Conservation (phyloP, 2,888 invertebrate genomes). For the Tanypteryx hageni region DNA sequence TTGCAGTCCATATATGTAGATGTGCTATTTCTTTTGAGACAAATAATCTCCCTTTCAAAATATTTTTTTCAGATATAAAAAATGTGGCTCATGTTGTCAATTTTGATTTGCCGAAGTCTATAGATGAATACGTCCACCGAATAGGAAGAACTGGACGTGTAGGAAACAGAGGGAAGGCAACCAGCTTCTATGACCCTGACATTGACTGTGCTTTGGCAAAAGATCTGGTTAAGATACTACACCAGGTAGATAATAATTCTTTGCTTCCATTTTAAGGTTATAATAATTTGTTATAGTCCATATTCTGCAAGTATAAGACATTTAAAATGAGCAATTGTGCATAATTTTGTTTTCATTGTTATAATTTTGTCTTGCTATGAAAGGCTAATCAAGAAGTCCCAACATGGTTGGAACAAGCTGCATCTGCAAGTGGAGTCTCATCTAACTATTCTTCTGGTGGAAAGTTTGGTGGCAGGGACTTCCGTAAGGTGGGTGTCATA, state of each 20-base stretch:
- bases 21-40: too few relatives aligned
- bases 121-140: slow-evolving; percentile 77
- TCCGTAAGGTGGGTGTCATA: slow-evolving; percentile 78
- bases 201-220: slow-evolving; percentile 79
- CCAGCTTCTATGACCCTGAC: slow-evolving; percentile 80
- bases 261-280: neutral
- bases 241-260: slow-evolving; percentile 75
- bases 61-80: slow-evolving; percentile 83
- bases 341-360: neutral
- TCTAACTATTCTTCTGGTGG: slow-evolving; percentile 72
- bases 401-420: slow-evolving; percentile 81
- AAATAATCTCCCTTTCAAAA: too few relatives aligned
- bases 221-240: slow-evolving; percentile 84
- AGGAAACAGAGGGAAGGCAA: slow-evolving; percentile 75
- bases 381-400: slow-evolving; percentile 89
- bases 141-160: slow-evolving; percentile 77
- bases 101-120: slow-evolving; percentile 75
- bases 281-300: neutral
- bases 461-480: slow-evolving; percentile 85
- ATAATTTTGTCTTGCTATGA: slow-evolving; percentile 59
- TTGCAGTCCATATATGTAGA: too few relatives aligned
- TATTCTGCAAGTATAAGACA: neutral
- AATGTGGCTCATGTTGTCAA: slow-evolving; percentile 81
- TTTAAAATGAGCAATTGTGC: neutral
- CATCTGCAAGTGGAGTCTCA: slow-evolving; percentile 75